A percentile compares a stretch with the other conserved stretches of the same genome.
Conservation (phyloP, 1,140 invertebrate genomes). For the Manduca sexta region DNA sequence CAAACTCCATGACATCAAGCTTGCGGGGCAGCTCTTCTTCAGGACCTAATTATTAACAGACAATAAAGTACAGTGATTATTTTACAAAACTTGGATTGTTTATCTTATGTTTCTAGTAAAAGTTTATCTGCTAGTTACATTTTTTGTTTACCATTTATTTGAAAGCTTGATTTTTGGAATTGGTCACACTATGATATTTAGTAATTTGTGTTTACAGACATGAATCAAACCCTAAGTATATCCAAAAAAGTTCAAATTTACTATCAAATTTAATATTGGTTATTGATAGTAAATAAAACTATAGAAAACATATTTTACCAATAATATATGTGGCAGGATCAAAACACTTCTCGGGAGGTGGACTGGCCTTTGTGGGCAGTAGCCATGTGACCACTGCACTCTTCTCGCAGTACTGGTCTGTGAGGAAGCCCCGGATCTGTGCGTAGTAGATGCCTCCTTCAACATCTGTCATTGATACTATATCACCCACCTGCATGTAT, state of each 20-base stretch:
- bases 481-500: constrained; percentile 93
- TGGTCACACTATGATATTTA: too few species aligned
- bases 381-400: constrained; percentile 95
- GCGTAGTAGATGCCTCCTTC: constrained; percentile 89
- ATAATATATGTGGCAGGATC: constrained; percentile 94
- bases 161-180: too few species aligned
- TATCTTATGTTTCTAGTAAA: not conserved
- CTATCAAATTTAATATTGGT: too few species aligned
- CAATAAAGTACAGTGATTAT: not conserved
- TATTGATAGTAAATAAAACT: too few species aligned
- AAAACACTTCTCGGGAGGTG: constrained; percentile 84
- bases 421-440: constrained; percentile 90
- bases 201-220: too few species aligned
- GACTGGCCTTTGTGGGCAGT: constrained; percentile 88
- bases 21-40: constrained; percentile 93
- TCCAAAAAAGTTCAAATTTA: too few species aligned
- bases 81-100: too few species aligned
- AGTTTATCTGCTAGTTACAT: too few species aligned
- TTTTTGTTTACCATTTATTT: too few species aligned
- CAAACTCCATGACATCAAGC: constrained; percentile 91
- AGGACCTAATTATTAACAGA: constrained; percentile 77
- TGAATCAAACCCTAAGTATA: too few species aligned
- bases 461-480: constrained; percentile 88
- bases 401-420: constrained; percentile 95
- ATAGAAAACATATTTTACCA: constrained; percentile 72